A percentile compares a stretch with the other conserved stretches of the same genome.
These are phyloP conservation scores for Meloidogyne floridensis DNA, from an alignment of 1,140 invertebrate genomes.

Conservation along the genomic window DNA sequence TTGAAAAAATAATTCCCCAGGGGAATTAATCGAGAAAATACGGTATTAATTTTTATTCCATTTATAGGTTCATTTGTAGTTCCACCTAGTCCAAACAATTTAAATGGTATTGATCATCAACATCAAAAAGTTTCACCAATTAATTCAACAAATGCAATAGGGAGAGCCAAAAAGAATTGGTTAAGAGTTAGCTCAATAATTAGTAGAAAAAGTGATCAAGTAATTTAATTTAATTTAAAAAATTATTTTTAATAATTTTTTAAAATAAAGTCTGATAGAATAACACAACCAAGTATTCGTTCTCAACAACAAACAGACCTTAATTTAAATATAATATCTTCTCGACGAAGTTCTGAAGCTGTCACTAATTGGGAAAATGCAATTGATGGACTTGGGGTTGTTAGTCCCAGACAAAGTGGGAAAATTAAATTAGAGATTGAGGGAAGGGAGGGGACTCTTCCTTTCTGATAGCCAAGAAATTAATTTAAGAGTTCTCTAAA, in stretches of 20 bases:
- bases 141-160: background rate
- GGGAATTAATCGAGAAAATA: too few relatives aligned
- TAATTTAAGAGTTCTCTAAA: background rate
- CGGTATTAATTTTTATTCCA: too few relatives aligned
- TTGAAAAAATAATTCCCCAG: too few relatives aligned
- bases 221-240: background rate
- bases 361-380: constrained; percentile 27
- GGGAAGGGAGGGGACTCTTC: background rate
- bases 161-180: constrained; percentile 13
- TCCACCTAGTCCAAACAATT: background rate
- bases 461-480: too few relatives aligned
- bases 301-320: constrained; percentile 5
- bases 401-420: constrained; percentile 11
- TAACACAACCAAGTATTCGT: too few relatives aligned
- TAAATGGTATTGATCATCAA: constrained; percentile 9
- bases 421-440: background rate
- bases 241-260: constrained; percentile 15
- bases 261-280: background rate
- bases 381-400: constrained; percentile 29
- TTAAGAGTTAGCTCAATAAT: constrained; percentile 3
- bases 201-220: constrained; percentile 4
- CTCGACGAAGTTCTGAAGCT: constrained; percentile 18
- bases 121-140: constrained; percentile 8
- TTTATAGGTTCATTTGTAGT: constrained; percentile 18
- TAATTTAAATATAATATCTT: constrained; percentile 1